Evolutionary conservation across 2,113 vertebrate genomes (phyloP).

Genomic region (Ciconia stormi): DNA sequence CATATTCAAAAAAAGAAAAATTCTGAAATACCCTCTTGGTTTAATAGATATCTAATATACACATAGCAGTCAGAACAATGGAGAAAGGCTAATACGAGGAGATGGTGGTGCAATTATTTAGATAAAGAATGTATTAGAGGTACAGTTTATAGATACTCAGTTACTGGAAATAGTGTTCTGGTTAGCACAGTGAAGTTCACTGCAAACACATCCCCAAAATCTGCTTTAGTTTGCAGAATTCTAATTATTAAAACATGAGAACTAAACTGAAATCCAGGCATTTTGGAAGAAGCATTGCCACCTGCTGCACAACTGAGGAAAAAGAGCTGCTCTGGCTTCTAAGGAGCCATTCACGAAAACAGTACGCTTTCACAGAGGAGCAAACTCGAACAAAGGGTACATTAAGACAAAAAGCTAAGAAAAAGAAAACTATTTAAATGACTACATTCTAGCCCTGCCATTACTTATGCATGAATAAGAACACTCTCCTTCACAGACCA

Average conservation of each 20-base stretch:
- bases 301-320: not conserved
- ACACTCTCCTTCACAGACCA: not conserved
- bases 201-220: not conserved
- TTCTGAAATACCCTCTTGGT: not conserved
- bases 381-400: not conserved
- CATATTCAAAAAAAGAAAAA: not conserved
- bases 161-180: not conserved
- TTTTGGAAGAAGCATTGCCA: slow-evolving; percentile 18
- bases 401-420: not conserved
- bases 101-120: not conserved
- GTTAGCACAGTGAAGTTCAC: not conserved
- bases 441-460: not conserved
- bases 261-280: not conserved
- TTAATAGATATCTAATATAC: not conserved
- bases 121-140: not conserved
- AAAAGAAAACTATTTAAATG: not conserved
- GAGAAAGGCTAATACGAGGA: not conserved
- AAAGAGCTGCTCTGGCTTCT: not conserved
- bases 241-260: not conserved
- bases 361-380: not conserved
- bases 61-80: not conserved
- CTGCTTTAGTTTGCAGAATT: not conserved
- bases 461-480: not conserved
- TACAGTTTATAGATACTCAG: not conserved
- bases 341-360: not conserved